These are phyloP conservation scores for Symphodus melops DNA, from an alignment of 2,113 vertebrate genomes.

Conservation along the genomic window DNA sequence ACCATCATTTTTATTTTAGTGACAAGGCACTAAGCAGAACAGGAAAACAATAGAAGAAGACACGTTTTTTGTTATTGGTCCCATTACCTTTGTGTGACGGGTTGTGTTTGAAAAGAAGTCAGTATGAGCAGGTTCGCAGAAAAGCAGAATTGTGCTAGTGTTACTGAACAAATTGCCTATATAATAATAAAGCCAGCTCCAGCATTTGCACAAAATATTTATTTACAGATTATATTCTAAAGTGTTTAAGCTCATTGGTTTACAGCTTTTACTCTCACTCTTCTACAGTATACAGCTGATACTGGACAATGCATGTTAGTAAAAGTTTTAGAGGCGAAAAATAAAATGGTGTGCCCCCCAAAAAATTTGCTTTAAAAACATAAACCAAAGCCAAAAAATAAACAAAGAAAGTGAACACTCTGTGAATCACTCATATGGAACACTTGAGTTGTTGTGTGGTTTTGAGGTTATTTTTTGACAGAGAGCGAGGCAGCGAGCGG, in stretches of 20 bases:
- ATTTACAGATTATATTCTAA: background rate
- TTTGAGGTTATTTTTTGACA: too few relatives aligned
- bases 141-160: too few relatives aligned
- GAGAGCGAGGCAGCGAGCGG: conserved; percentile 20
- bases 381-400: conserved; percentile 16
- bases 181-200: too few relatives aligned
- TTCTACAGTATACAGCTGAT: background rate
- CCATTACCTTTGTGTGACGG: too few relatives aligned
- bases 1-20: too few relatives aligned
- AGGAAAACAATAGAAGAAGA: too few relatives aligned
- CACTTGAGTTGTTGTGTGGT: conserved; percentile 22
- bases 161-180: too few relatives aligned
- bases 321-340: background rate
- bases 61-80: too few relatives aligned
- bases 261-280: background rate
- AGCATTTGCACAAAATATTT: background rate
- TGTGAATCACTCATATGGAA: conserved; percentile 40
- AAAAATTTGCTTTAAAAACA: conserved; percentile 2
- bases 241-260: background rate
- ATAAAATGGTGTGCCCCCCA: conserved; percentile 2
- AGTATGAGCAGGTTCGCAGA: too few relatives aligned
- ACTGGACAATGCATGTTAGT: background rate
- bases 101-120: too few relatives aligned
- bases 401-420: conserved; percentile 23
- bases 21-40: too few relatives aligned